A percentile compares a stretch with the other conserved stretches of the same genome.
These are phyloP conservation scores for Mesopsocus fuscifrons DNA, from an alignment of 2,888 invertebrate species.

Conservation along the genomic window DNA sequence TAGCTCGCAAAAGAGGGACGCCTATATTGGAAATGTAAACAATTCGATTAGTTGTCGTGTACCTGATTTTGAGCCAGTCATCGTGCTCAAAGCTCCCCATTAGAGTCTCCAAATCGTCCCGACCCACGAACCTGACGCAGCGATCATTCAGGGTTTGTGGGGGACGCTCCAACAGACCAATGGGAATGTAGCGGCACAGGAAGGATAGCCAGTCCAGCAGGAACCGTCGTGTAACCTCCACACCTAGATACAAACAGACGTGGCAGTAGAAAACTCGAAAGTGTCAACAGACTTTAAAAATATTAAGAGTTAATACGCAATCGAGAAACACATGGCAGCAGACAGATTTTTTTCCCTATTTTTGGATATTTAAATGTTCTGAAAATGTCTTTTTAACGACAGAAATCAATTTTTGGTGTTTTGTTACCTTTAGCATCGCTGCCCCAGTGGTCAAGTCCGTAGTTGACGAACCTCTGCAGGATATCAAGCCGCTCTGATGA, in stretches of 20 bases:
- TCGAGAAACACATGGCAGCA: no score
- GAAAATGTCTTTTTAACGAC: not conserved
- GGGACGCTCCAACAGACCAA: slow-evolving; percentile 65
- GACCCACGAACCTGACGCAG: slow-evolving; percentile 44
- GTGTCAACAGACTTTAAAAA: not conserved
- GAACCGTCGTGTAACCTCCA: slow-evolving; percentile 33
- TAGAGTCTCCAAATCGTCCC: slow-evolving; percentile 76
- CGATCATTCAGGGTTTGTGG: slow-evolving; percentile 89
- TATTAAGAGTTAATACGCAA: no score
- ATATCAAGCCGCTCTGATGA: slow-evolving; percentile 78
- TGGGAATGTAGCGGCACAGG: slow-evolving; percentile 80
- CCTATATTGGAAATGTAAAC: no score
- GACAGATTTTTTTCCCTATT: no score
- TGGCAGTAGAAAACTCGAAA: slow-evolving; percentile 11
- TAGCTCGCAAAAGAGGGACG: no score
- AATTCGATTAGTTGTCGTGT: no score
- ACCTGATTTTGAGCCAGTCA: slow-evolving; percentile 76
- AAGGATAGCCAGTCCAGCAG: slow-evolving; percentile 86
- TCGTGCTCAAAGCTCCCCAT: slow-evolving; percentile 63
- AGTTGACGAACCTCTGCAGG: slow-evolving; percentile 66
- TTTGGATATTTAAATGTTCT: no score
- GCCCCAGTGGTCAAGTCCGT: slow-evolving; percentile 96
- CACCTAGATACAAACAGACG: slow-evolving; percentile 17
- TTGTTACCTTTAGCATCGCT: slow-evolving; percentile 87
- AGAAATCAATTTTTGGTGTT: slow-evolving; percentile 28